These are phyloP conservation scores for Corvus cornix DNA, from an alignment of 2,113 vertebrate species.

Conservation along the genomic window DNA sequence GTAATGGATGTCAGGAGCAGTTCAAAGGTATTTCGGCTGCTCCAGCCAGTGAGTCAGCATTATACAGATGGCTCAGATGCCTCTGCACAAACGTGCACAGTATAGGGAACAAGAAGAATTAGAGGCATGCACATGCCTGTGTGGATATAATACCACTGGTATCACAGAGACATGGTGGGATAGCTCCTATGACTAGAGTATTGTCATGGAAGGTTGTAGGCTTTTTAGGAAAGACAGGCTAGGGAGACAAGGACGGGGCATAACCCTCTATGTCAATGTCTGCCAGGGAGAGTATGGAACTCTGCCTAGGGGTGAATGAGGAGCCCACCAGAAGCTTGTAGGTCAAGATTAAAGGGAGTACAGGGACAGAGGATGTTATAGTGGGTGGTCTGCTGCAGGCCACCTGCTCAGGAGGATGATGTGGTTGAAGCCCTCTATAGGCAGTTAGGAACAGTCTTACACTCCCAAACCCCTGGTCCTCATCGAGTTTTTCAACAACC, in stretches of 20 bases:
- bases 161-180: not conserved
- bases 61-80: not conserved
- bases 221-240: too few relatives aligned
- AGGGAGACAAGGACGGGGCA: too few relatives aligned
- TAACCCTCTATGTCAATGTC: not conserved
- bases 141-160: not conserved
- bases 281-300: not conserved
- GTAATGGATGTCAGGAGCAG: not conserved
- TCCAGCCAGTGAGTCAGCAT: not conserved
- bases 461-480: not conserved
- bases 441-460: not conserved
- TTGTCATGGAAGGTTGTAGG: too few relatives aligned
- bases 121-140: too few relatives aligned
- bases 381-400: not conserved
- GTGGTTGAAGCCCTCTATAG: not conserved
- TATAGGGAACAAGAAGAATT: not conserved
- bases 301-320: not conserved
- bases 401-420: not conserved
- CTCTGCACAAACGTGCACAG: accelerated
- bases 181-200: not conserved
- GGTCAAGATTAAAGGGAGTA: not conserved
- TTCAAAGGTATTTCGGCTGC: not conserved
- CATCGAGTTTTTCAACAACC: not conserved
- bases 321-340: not conserved
- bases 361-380: not conserved